Evolutionary conservation across 2,113 vertebrate species (phyloP).

Genomic region (Petrocephalus zakoni): DNA sequence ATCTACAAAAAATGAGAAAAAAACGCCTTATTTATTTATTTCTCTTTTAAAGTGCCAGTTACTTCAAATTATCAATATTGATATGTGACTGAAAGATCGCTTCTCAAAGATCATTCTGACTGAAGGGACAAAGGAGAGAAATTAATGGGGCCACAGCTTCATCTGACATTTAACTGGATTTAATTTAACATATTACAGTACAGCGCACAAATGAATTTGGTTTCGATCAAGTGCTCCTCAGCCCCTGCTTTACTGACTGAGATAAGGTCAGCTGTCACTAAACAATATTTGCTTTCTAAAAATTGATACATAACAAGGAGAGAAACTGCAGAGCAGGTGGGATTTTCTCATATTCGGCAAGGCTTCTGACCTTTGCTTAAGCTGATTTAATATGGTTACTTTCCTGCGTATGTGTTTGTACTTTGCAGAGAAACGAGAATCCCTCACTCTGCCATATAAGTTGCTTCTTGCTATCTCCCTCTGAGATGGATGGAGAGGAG

Average conservation of each 20-base stretch:
- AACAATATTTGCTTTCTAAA: conserved; percentile 65
- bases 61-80: conserved; percentile 31
- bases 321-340: conserved; percentile 51
- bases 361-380: conserved; percentile 63
- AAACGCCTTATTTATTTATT: neutral
- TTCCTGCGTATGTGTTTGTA: conserved; percentile 34
- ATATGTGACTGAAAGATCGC: conserved; percentile 33
- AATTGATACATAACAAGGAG: conserved; percentile 59
- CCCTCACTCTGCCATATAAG: conserved; percentile 18
- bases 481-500: neutral
- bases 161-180: conserved; percentile 66
- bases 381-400: conserved; percentile 46
- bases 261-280: conserved; percentile 74
- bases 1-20: neutral
- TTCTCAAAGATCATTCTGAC: conserved; percentile 41
- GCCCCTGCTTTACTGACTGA: conserved; percentile 50
- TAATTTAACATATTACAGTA: conserved; percentile 56
- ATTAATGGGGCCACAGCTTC: conserved; percentile 29
- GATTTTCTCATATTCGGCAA: conserved; percentile 48
- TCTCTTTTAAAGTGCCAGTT: neutral
- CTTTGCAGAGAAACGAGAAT: conserved; percentile 37
- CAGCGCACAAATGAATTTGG: conserved; percentile 56
- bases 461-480: neutral
- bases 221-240: conserved; percentile 58
- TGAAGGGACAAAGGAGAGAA: conserved; percentile 9